Conservation (phyloP, 2,888 invertebrate genomes). For the Electrophaes corylata region DNA sequence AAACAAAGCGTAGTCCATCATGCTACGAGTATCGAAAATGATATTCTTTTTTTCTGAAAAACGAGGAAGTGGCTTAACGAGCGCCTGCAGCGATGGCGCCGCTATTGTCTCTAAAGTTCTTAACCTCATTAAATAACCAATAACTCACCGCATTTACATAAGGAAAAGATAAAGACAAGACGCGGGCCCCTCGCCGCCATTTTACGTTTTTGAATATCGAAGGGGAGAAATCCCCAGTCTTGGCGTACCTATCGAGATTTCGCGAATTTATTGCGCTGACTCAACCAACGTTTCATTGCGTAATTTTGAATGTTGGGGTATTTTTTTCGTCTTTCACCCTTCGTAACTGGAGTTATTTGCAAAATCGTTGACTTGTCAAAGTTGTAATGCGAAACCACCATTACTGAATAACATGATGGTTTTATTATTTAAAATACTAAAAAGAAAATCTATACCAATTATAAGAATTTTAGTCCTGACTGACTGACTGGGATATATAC, state of each 20-base stretch:
- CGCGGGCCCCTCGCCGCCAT: constrained; percentile 67
- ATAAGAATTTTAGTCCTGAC: too few relatives aligned
- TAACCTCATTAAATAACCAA: constrained; percentile 75
- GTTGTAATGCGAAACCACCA: constrained; percentile 8
- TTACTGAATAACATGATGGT: background rate
- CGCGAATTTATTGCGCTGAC: constrained; percentile 69
- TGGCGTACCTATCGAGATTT: constrained; percentile 64
- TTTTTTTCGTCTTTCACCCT: constrained; percentile 37
- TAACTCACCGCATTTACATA: constrained; percentile 76
- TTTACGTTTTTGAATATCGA: constrained; percentile 74
- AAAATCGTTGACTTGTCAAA: constrained; percentile 24
- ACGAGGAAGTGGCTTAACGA: constrained; percentile 58
- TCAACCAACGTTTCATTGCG: constrained; percentile 77
- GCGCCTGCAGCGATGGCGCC: constrained; percentile 56
- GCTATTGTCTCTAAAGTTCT: constrained; percentile 72
- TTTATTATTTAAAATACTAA: background rate
- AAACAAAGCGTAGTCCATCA: constrained; percentile 37
- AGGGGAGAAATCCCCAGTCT: constrained; percentile 58
- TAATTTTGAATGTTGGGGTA: constrained; percentile 57
- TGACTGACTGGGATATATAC: too few relatives aligned
- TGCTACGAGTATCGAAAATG: constrained; percentile 46
- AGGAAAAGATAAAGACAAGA: constrained; percentile 83
- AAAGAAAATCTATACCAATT: too few relatives aligned
- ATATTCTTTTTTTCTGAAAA: constrained; percentile 47
- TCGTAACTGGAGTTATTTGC: constrained; percentile 33